Evolutionary conservation across 2,888 invertebrate species (phyloP), one percentile per base, ranked within the genome.

Genomic region (Phengaris arion): DNA sequence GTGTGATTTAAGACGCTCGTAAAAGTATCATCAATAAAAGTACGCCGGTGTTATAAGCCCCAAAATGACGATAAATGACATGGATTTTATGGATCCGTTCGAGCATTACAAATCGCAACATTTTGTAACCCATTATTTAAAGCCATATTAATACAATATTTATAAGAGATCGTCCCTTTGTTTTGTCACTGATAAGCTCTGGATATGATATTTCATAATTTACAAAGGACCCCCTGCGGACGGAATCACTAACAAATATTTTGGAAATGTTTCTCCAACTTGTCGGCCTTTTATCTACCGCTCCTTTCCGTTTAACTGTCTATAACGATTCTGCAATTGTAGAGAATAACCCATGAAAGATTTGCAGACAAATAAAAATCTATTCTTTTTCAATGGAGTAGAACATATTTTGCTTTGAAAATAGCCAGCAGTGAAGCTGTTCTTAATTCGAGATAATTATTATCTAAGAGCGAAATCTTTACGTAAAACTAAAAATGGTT

Each of bases 221-320:
- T 77, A 73, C 72, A 79, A 81, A 77, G 79, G 80, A 82, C 85
- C 85, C 84, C 86, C 86, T 85, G 83, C 81, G 83, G 87, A 84
- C 86, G 86, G 87, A 84, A 81, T 87, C 87, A 85, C 89, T 89
- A 86, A 93, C 91, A 93, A 93, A 93, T 93, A 93, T 93, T 93
- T 93, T 91, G 91, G 89, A 92, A 93, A 93, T 93, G 92, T 93
- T 93, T 93, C 92, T 91, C 88, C 88, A 90, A 92, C 91, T 92
- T 91, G 91, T 90, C 90, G 89, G 88, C 87, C 84, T 92, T 92
- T 92, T 91, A 93, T 92, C 92, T 89, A 88, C 92, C 90, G 92
- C 91, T 91, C 85, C 91, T 92, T 92, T 89, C 91, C 91, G 91
- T 91, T 93, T 89, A 89, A 88, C 85, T 90, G 89, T 84, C 85